Conservation (phyloP, 2,888 invertebrate species). For the Amiota communis region DNA sequence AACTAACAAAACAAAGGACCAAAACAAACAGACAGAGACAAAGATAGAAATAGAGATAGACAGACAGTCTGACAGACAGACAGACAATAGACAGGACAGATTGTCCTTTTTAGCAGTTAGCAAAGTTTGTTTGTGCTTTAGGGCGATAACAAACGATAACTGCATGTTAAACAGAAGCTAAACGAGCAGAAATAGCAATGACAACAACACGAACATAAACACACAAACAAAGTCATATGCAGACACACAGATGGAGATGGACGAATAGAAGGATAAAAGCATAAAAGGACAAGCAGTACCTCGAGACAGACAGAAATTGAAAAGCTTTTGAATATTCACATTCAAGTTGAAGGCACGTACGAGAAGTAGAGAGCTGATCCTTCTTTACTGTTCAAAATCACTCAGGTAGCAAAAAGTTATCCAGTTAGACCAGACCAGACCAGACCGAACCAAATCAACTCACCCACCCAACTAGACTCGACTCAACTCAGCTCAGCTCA, state of each 20-base stretch:
- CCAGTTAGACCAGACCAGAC: slow-evolving; percentile 34
- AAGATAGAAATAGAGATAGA: background rate
- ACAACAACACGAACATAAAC: slow-evolving; percentile 11
- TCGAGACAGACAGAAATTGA: slow-evolving; percentile 49
- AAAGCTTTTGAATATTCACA: slow-evolving; percentile 67
- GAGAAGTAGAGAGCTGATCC: slow-evolving; percentile 35
- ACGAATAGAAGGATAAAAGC: background rate
- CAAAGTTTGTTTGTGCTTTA: slow-evolving; percentile 49
- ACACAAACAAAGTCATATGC: slow-evolving; percentile 19
- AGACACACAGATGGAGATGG: background rate
- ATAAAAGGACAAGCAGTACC: background rate
- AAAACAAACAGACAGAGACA: background rate
- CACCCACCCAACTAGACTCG: no score
- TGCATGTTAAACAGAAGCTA: slow-evolving; percentile 70
- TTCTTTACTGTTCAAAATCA: slow-evolving; percentile 64
- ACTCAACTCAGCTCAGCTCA: no score
- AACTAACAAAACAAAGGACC: background rate
- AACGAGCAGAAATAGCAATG: slow-evolving; percentile 42
- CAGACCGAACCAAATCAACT: no score
- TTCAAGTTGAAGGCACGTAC: slow-evolving; percentile 47
- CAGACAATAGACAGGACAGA: background rate
- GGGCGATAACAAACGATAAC: slow-evolving; percentile 72
- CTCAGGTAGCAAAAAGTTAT: slow-evolving; percentile 67
- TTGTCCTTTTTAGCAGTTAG: slow-evolving; percentile 9
- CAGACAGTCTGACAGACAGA: background rate